A percentile compares a stretch with the other conserved stretches of the same genome.
Conservation (phyloP, 2,888 invertebrate species). For the Drosophila percnosoma region DNA sequence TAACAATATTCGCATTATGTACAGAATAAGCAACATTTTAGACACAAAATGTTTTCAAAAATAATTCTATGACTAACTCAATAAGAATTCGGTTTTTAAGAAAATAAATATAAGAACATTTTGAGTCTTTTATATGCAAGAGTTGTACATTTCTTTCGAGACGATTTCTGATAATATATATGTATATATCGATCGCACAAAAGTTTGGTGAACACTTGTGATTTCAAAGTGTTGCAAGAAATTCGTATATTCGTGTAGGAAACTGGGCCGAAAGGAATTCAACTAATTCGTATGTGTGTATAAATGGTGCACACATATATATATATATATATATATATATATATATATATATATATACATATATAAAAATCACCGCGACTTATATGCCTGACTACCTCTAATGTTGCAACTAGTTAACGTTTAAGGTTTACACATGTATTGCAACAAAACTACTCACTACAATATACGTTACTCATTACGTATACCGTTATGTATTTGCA, state of each 20-base stretch:
- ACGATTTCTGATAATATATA: neutral
- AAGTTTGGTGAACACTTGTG: neutral
- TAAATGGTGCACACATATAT: neutral
- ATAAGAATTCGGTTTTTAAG: conserved; percentile 32
- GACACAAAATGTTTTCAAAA: conserved; percentile 16
- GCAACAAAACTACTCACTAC: neutral
- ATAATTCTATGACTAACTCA: conserved; percentile 17
- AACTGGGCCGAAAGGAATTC: neutral
- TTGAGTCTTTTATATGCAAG: conserved; percentile 3
- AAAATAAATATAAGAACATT: conserved; percentile 17
- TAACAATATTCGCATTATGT: conserved; percentile 3
- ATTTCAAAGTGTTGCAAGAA: neutral
- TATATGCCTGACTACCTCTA: conserved; percentile 38
- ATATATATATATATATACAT: too few species aligned
- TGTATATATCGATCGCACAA: neutral
- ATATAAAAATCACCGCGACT: neutral
- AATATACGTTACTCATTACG: conserved; percentile 1
- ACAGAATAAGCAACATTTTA: conserved; percentile 21
- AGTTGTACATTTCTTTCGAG: conserved; percentile 13
- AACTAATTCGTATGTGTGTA: neutral
- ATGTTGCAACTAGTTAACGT: conserved; percentile 41
- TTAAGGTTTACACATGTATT: conserved; percentile 24
- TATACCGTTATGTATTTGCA: conserved; percentile 45
- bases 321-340: neutral
- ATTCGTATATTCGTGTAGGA: neutral